Base-by-base conservation (phyloP, 1,140 invertebrate species). In the Potamilus streckersoni region DNA sequence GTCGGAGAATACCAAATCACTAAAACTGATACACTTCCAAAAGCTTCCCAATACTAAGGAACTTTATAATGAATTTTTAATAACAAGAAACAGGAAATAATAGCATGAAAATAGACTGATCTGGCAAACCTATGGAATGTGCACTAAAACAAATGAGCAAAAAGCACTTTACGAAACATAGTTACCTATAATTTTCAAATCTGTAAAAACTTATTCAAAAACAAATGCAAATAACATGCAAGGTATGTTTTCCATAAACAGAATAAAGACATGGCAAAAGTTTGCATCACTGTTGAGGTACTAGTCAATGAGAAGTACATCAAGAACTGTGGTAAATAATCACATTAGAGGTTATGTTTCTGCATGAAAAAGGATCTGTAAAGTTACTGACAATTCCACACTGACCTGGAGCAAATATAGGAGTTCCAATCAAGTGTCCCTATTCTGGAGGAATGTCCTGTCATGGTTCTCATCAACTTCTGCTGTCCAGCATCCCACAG, bases 361-460 rank as follows among this genome's bases (percentile, higher is more conserved):
- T 67, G 27, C 65, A 20, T 19, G 17, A 4, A 0, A 11, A 55
- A 19, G 31, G 17, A 14, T 27, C 56, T 15, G 0, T 15, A 11
- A 38, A 67, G 23, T 62, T 62, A 11, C 23, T 11, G 23, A n/a
- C 13, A 5, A 62, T 62, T 31, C 0, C 0, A 69, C 11, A 15
- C 79, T 73, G 31, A 90, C 89, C 89, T 89, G 17, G 89, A 93
- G 17, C 98, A 89, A 74, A 98, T 91, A 84, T 96, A 94, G 61
- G 93, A 92, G 90, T 98, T 97, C 96, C 97, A 98, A 15, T 94
- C 93, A 27, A 98, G 89, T 0, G 95, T 94, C 0, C 95, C 95
- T 60, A 98, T 94, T 73, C 97, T 92, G 12, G 83, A 79, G 20
- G 82, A 64, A 88, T 97, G 96, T 0, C 96, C 96, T n/a, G 77